Evolutionary conservation across 64 coral and sea anemone species (phyloP).

Genomic region (Montipora sp.): DNA sequence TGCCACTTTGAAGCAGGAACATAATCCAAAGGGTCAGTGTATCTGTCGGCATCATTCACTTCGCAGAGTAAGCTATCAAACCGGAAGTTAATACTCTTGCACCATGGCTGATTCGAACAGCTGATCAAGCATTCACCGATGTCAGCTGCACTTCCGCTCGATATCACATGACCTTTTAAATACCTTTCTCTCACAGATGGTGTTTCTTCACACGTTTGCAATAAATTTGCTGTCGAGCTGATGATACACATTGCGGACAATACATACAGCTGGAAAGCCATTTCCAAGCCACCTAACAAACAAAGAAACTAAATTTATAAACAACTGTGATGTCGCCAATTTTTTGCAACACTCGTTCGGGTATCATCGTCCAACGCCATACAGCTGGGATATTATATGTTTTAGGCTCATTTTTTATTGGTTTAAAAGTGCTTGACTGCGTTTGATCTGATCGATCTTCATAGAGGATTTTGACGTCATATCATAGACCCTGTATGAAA

Average conservation of each 20-base stretch:
- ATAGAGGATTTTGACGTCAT: no score
- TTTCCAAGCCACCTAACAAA: neutral
- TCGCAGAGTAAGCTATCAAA: neutral
- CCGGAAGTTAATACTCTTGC: slow-evolving; percentile 12
- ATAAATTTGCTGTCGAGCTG: neutral
- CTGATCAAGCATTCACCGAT: slow-evolving; percentile 5
- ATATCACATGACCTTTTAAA: neutral
- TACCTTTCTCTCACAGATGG: neutral
- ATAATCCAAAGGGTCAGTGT: slow-evolving; percentile 4
- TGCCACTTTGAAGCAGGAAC: neutral
- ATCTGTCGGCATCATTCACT: neutral
- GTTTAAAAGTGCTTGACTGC: no score
- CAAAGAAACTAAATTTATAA: neutral
- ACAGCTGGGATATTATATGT: no score
- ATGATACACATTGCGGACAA: neutral
- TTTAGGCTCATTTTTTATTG: no score
- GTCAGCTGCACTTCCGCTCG: neutral
- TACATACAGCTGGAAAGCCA: neutral
- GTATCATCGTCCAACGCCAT: no score
- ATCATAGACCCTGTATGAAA: no score
- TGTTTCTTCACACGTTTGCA: neutral
- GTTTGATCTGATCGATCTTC: no score
- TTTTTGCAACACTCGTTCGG: no score
- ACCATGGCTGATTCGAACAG: neutral
- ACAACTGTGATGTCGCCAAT: no score